Evolutionary conservation across 2,797 vertebrate genomes (phyloP).

Genomic region (Vespertilio murinus): DNA sequence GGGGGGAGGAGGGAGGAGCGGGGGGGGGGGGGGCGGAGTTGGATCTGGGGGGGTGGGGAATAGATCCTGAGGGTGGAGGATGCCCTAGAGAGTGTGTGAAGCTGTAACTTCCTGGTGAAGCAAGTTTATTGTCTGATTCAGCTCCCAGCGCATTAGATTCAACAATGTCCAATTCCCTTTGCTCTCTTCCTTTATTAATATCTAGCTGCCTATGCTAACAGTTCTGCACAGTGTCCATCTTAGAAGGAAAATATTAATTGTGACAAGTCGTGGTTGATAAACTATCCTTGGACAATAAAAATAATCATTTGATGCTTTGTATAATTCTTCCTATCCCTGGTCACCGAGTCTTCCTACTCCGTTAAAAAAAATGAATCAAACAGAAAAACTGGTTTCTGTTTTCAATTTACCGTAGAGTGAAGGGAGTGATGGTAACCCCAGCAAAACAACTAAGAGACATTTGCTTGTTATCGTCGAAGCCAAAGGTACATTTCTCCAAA

Average conservation of each 20-base stretch:
- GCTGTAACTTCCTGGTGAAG: background rate
- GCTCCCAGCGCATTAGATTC: background rate
- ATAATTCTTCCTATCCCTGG: background rate
- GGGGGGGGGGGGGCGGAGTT: too few relatives aligned
- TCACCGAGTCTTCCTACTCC: background rate
- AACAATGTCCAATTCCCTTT: background rate
- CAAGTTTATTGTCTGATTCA: background rate
- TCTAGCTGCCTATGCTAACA: background rate
- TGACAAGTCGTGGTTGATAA: background rate
- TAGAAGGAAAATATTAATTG: background rate
- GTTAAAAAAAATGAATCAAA: background rate
- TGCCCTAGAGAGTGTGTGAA: background rate
- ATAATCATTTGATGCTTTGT: background rate
- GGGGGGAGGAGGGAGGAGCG: rapidly evolving
- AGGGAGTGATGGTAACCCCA: background rate
- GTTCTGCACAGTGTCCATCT: background rate
- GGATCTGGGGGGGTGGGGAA: too few relatives aligned
- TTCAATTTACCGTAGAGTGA: background rate
- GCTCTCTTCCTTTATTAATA: background rate
- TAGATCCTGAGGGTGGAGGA: background rate
- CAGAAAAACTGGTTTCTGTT: background rate
- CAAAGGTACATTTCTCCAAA: conserved; percentile 13
- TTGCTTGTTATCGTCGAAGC: conserved; percentile 34
- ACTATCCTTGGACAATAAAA: conserved; percentile 6
- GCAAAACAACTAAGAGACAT: conserved; percentile 34